Evolutionary conservation across 2,797 vertebrate species (phyloP).

Genomic region (Ficedula albicollis): DNA sequence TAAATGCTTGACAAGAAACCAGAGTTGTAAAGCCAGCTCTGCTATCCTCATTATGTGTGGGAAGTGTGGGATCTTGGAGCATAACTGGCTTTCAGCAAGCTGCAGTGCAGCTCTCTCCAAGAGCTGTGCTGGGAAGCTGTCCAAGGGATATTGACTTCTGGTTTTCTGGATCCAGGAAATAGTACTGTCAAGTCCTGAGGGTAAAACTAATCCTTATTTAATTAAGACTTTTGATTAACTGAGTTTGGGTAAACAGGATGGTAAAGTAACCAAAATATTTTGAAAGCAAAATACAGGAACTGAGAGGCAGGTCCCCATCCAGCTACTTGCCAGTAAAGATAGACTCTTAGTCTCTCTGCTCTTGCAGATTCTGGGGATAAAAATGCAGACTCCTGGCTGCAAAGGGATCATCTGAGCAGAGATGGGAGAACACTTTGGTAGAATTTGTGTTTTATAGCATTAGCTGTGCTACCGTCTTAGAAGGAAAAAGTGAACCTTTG

Average conservation of each 20-base stretch:
- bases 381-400: neutral
- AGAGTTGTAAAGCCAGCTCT: neutral
- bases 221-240: conserved; percentile 60
- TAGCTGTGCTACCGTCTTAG: neutral
- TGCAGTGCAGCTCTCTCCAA: neutral
- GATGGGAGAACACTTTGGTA: neutral
- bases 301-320: neutral
- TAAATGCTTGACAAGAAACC: neutral
- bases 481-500: neutral
- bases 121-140: neutral
- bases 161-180: conserved; percentile 33
- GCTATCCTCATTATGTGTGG: neutral
- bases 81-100: neutral
- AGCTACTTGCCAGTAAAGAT: neutral
- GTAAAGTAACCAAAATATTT: conserved; percentile 25
- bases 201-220: conserved; percentile 61
- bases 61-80: neutral
- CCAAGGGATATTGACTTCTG: conserved; percentile 56
- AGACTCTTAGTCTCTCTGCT: neutral
- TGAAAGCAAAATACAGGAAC: neutral
- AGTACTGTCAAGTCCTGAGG: conserved; percentile 47
- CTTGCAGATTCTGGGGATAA: neutral
- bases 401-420: neutral
- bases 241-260: conserved; percentile 23
- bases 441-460: neutral